A percentile compares a stretch with the other conserved stretches of the same genome.
phyloP scores from a whole-genome alignment of 23 tunicate species.

The Pegea sp. region DNA sequence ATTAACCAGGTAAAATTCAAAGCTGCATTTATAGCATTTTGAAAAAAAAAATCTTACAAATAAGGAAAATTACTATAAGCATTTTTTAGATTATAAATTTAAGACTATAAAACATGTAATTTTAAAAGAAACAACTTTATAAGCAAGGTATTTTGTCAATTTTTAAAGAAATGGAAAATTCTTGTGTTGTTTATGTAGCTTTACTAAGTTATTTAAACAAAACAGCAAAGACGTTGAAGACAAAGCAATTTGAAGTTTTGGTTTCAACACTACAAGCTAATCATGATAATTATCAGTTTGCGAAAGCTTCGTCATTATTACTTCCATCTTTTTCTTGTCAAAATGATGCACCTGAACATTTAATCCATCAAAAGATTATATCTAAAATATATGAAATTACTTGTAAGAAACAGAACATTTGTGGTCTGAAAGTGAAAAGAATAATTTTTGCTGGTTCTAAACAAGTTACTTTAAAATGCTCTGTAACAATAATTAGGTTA shows the following conservation, averaged over 20 bases:
- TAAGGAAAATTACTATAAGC: too few relatives aligned
- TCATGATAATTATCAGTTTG: background rate
- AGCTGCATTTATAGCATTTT: too few relatives aligned
- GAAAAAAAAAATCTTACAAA: too few relatives aligned
- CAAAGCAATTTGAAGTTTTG: slow-evolving; percentile 1
- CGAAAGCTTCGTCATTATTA: background rate
- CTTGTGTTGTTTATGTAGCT: too few relatives aligned
- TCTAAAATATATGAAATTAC: background rate
- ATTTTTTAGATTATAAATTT: too few relatives aligned
- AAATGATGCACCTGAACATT: background rate
- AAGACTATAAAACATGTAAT: too few relatives aligned
- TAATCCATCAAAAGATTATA: background rate
- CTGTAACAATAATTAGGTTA: background rate
- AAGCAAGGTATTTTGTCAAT: too few relatives aligned
- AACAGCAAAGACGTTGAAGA: too few relatives aligned
- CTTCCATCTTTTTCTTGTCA: background rate
- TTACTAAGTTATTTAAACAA: too few relatives aligned
- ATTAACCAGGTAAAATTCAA: too few relatives aligned
- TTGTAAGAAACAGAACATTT: background rate
- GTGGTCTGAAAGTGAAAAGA: slow-evolving; percentile 7
- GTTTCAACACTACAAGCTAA: background rate
- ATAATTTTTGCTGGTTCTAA: slow-evolving; percentile 1
- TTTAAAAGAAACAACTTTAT: too few relatives aligned
- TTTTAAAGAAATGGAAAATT: too few relatives aligned
- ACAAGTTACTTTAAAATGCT: background rate